phyloP scores from a whole-genome alignment of 2,797 vertebrate genomes.

The Protonibea diacanthus region DNA sequence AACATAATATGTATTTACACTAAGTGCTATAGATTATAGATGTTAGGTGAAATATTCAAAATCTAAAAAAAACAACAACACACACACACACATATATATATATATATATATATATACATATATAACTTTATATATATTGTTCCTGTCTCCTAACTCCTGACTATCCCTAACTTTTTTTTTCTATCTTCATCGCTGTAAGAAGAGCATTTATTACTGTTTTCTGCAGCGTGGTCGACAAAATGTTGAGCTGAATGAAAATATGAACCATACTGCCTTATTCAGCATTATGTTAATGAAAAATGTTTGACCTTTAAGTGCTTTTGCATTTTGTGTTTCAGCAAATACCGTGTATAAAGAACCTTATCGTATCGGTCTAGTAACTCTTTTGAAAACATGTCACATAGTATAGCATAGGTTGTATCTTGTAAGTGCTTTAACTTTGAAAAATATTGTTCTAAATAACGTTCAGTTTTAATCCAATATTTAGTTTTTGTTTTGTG shows the following conservation, averaged over 20 bases:
- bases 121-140: not conserved
- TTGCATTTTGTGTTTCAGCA: conserved; percentile 31
- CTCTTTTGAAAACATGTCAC: conserved; percentile 20
- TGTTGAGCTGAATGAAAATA: conserved; percentile 42
- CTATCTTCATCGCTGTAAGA: conserved; percentile 7
- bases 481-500: conserved; percentile 16
- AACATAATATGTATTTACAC: conserved; percentile 34
- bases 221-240: conserved; percentile 8
- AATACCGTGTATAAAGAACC: conserved; percentile 19
- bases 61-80: not conserved
- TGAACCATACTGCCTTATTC: conserved; percentile 65
- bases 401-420: conserved; percentile 18
- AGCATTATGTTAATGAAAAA: conserved; percentile 31
- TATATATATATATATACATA: not conserved
- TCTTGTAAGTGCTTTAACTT: conserved; percentile 29
- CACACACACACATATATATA: no score
- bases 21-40: conserved; percentile 43
- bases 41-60: conserved; percentile 22
- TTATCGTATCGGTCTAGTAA: conserved; percentile 30
- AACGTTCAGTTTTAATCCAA: conserved; percentile 8
- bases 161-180: conserved; percentile 12
- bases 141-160: not conserved
- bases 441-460: conserved; percentile 29
- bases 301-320: conserved; percentile 31
- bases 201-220: conserved; percentile 29